Base-by-base conservation (phyloP, 2,797 vertebrate genomes). In the Streptopelia turtur region DNA sequence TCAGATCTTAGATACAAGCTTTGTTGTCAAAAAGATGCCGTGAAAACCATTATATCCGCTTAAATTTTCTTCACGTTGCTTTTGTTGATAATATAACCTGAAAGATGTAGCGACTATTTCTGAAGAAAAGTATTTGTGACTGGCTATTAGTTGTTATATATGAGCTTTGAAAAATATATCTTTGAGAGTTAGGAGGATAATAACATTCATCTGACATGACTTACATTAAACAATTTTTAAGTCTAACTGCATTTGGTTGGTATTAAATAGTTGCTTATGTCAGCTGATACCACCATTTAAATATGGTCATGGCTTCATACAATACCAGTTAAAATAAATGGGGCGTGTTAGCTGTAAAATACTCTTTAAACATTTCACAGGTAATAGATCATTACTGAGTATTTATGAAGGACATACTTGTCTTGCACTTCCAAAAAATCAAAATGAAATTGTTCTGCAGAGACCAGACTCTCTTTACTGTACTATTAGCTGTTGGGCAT, bases 1-100 rank as follows among this genome's bases (percentile, higher is more conserved):
- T 97, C 98, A 91, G 95, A 95, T 97, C 96, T 89, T 97, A 43
- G 77, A 85, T 78, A 41, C 61, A 27, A 57, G 94, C 96, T 93
- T 95, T 96, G 80, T 94, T 95, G 95, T 91, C 0, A 1, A 84
- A 88, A 90, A 91, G 91, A 94, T 92, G 87, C 79, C 72, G 2
- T 5, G 45, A 85, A 96, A 93, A 96, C 55, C 87, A 14, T 92
- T 71, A 45, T 91, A 83, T 89, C 84, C 80, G 91, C 90, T 95
- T 83, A 83, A 49, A n/a, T 68, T 87, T 88, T 91, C 85, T 55
- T 69, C 57, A 6, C 0, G 1, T 43, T 65, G 57, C 45, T 74
- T 45, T 84, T 94, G 92, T 91, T 93, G 89, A 84, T 65, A 39
- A 0, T 30, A 8, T 66, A n/a, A 72, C 55, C 39, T 49, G 3